Conservation (phyloP, 2,797 vertebrate genomes). For the Valencia hispanica region DNA sequence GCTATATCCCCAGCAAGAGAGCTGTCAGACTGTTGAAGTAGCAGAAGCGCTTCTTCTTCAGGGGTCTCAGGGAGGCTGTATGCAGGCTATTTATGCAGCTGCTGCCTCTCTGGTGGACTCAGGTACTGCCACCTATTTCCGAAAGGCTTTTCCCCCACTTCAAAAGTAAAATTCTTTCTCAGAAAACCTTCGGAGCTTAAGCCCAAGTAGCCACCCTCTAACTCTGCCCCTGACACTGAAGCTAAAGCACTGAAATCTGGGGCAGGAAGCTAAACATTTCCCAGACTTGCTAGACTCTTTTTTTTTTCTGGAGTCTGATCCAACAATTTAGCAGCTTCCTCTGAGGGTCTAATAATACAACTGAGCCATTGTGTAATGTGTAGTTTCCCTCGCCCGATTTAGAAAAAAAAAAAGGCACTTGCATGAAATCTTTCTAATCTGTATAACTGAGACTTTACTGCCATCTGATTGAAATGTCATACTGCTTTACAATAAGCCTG, state of each 20-base stretch:
- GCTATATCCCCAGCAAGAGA: too few relatives aligned
- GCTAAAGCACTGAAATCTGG: conserved; percentile 55
- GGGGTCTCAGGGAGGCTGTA: too few relatives aligned
- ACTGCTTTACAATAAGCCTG: conserved; percentile 62
- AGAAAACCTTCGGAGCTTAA: too few relatives aligned
- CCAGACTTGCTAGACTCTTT: conserved; percentile 69
- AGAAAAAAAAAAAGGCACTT: conserved; percentile 65
- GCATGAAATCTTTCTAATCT: conserved; percentile 69
- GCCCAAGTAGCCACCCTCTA: too few relatives aligned
- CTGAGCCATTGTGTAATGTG: conserved; percentile 67
- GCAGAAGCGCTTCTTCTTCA: too few relatives aligned
- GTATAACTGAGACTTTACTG: conserved; percentile 56
- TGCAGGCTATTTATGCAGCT: too few relatives aligned
- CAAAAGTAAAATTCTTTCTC: too few relatives aligned
- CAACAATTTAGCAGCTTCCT: conserved; percentile 80
- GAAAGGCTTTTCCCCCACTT: too few relatives aligned
- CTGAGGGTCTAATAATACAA: conserved; percentile 77
- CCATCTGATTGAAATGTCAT: conserved; percentile 72
- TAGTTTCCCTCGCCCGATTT: conserved; percentile 71
- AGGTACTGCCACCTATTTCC: too few relatives aligned
- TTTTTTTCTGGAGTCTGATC: conserved; percentile 65
- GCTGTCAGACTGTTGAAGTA: too few relatives aligned
- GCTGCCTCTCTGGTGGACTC: too few relatives aligned
- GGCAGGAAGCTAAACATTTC: conserved; percentile 78
- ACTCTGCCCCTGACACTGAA: too few relatives aligned